Base-by-base conservation (phyloP, 2,888 invertebrate species). In the Polyommatus icarus region DNA sequence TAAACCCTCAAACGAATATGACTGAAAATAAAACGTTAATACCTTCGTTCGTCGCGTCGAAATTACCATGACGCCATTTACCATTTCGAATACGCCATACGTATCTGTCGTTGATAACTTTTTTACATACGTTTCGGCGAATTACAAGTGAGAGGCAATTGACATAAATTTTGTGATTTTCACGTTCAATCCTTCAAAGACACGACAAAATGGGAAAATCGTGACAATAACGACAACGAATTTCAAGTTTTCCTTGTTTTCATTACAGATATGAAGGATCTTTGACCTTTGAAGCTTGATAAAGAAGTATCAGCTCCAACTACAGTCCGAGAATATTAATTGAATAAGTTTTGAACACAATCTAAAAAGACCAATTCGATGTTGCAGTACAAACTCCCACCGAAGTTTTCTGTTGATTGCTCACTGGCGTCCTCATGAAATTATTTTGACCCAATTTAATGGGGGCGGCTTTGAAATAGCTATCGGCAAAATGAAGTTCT, bases 31-130 rank as follows among this genome's bases (percentile, higher is more conserved):
- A 75, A 75, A 75, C 50, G 15, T 40, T 20, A 40, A 40, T 72
- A 72, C n/a, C 40, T 72, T 40, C n/a, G 40, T 72, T 72, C 40
- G 72, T 72, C 36, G 36, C 18, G 71, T 71, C 36, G 40, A n/a
- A 72, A 72, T 72, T 40, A 72, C 40, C 40, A 40, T 40, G n/a
- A 72, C 72, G 72, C 40, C 72, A 40, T 72, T 36, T 72, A 8
- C 20, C 72, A 36, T 72, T 72, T 72, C 29, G 67, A 72, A 72
- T 72, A 72, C 72, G 72, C 20, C 72, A 72, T 72, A 20, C 72
- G 72, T 40, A 20, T 20, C 67, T 29, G 67, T 32, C 36, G 72
- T 72, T 40, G 40, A 40, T 36, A 32, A 72, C 10, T 5, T 8
- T 72, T 67, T 67, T 67, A 67, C 67, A 67, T 67, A 29, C 29